These are phyloP conservation scores for Euplexia lucipara DNA, from an alignment of 2,888 invertebrate species.

Conservation along the genomic window DNA sequence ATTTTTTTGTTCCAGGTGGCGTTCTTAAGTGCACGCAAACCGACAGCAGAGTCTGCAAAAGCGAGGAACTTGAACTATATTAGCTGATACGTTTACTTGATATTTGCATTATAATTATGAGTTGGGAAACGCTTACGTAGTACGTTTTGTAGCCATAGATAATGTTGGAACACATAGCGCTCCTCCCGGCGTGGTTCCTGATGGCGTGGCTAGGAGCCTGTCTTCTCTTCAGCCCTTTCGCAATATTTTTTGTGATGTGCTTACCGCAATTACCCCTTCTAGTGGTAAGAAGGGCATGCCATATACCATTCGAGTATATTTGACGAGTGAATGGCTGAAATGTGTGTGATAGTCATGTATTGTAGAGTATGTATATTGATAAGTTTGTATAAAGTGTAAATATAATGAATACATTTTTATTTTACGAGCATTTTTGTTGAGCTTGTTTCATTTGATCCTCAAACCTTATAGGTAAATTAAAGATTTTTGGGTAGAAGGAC, in stretches of 20 bases:
- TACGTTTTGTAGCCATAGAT: conserved; percentile 67
- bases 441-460: conserved; percentile 12
- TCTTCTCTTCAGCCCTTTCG: conserved; percentile 92
- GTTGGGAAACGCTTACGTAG: conserved; percentile 68
- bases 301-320: conserved; percentile 93
- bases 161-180: conserved; percentile 85
- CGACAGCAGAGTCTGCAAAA: conserved; percentile 70
- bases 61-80: conserved; percentile 63
- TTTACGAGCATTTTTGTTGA: conserved; percentile 47
- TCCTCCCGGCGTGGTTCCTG: conserved; percentile 91
- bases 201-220: conserved; percentile 92
- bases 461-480: neutral
- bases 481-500: neutral
- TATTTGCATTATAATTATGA: conserved; percentile 76
- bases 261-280: conserved; percentile 93
- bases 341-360: conserved; percentile 65
- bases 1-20: conserved; percentile 86
- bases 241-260: conserved; percentile 92
- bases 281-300: conserved; percentile 92
- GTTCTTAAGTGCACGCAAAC: conserved; percentile 81
- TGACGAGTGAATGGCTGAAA: conserved; percentile 71
- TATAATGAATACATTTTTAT: conserved; percentile 68
- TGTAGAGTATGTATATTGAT: conserved; percentile 58
- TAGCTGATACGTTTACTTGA: conserved; percentile 66
- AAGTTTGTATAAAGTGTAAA: conserved; percentile 73